These are phyloP conservation scores for Stictonetta naevosa DNA, from an alignment of 2,113 vertebrate species.

Conservation along the genomic window DNA sequence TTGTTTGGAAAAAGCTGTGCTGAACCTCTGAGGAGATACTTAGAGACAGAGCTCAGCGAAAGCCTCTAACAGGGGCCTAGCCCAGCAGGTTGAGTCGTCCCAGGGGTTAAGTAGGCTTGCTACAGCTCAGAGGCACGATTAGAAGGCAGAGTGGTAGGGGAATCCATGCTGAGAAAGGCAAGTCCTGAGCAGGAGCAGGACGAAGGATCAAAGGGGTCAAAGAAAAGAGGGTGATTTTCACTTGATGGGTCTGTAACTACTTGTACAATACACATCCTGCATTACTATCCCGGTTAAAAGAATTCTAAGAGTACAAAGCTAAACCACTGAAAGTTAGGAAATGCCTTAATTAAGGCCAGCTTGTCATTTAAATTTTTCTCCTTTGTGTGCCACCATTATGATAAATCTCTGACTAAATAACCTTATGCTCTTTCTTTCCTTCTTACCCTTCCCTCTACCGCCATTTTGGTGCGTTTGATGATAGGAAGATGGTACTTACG, in stretches of 20 bases:
- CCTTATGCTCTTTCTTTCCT: background rate
- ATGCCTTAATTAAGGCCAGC: background rate
- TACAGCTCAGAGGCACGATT: background rate
- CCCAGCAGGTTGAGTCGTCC: background rate
- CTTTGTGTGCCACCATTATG: background rate
- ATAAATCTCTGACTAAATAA: background rate
- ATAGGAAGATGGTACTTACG: background rate
- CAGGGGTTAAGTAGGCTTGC: background rate
- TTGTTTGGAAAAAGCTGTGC: background rate
- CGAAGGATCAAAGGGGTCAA: background rate
- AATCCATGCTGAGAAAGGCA: background rate
- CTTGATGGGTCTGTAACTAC: background rate
- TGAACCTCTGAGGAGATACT: background rate
- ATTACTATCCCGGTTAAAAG: background rate
- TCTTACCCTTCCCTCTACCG: background rate
- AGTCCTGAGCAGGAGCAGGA: accelerated
- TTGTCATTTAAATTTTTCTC: background rate
- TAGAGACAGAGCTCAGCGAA: too few relatives aligned
- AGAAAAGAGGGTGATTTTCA: background rate
- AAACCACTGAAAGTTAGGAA: background rate
- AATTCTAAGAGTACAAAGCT: background rate
- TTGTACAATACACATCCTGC: background rate
- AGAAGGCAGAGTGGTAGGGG: background rate
- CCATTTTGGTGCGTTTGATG: background rate
- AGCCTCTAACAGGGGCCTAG: background rate